Conservation (phyloP, 2,797 vertebrate species). For the Danio kyathit region DNA sequence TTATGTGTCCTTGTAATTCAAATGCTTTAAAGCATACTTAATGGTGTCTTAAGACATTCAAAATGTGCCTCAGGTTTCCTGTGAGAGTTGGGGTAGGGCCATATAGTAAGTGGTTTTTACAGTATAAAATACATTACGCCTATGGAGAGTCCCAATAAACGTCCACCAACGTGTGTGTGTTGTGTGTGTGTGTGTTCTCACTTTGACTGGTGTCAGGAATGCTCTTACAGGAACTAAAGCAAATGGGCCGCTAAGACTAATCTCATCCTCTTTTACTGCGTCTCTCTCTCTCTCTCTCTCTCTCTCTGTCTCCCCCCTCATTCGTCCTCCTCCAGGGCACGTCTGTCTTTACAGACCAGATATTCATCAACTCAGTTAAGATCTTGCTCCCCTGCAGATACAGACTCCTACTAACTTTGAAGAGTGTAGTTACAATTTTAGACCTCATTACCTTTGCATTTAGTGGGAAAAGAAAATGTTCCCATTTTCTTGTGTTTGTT, state of each 20-base stretch:
- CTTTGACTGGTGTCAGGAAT: constrained; percentile 72
- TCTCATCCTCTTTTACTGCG: constrained; percentile 29
- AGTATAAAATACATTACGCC: too few species aligned
- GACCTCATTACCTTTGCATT: background rate
- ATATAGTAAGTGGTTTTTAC: too few species aligned
- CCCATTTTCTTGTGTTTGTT: too few species aligned
- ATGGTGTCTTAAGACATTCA: too few species aligned
- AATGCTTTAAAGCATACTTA: too few species aligned
- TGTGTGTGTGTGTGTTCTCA: too few species aligned
- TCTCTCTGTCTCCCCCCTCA: constrained; percentile 52
- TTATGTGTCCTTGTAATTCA: too few species aligned
- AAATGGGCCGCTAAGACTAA: constrained; percentile 63
- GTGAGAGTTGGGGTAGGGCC: too few species aligned
- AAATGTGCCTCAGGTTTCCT: constrained; percentile 28
- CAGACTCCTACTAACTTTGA: constrained; percentile 6
- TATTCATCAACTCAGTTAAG: constrained; percentile 21
- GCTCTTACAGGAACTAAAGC: constrained; percentile 72
- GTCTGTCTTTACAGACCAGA: constrained; percentile 58
- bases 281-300: constrained; percentile 49
- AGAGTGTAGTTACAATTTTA: constrained; percentile 1
- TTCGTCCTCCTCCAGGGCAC: constrained; percentile 67
- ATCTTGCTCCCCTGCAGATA: constrained; percentile 3
- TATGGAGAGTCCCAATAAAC: too few species aligned
- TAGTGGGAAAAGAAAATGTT: too few species aligned
- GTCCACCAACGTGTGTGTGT: too few species aligned